Conservation (phyloP, 2,888 invertebrate species). For the Julus scanicus region DNA sequence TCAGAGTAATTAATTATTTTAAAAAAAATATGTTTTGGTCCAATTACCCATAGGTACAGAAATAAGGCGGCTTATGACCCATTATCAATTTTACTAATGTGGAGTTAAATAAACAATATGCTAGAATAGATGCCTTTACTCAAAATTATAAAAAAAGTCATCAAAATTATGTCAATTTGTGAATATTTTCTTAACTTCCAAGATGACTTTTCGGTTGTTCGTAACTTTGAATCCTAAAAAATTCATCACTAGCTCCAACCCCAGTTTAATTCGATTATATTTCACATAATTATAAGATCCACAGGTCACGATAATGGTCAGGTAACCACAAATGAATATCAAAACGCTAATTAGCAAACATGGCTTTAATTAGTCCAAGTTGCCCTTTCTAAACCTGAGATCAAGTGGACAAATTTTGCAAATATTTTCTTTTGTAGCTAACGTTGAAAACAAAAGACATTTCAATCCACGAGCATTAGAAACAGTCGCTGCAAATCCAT, state of each 20-base stretch:
- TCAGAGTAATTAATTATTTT: too few relatives aligned
- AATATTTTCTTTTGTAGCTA: background rate
- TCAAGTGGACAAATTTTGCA: background rate
- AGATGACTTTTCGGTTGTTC: too few relatives aligned
- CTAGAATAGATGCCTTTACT: too few relatives aligned
- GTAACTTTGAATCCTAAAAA: too few relatives aligned
- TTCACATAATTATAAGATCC: background rate
- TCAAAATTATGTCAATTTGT: too few relatives aligned
- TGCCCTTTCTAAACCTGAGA: background rate
- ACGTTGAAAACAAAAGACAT: background rate
- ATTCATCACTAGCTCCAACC: background rate
- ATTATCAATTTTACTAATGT: too few relatives aligned
- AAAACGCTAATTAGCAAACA: background rate
- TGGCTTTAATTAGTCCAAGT: background rate
- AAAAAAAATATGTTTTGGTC: too few relatives aligned
- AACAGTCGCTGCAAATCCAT: background rate
- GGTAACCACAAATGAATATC: background rate
- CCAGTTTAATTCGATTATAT: background rate
- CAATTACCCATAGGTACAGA: too few relatives aligned
- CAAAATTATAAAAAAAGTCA: too few relatives aligned
- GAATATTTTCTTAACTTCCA: too few relatives aligned
- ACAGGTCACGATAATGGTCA: background rate
- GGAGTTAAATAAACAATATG: too few relatives aligned
- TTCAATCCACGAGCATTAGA: background rate
- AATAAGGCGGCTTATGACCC: too few relatives aligned